phyloP scores from a whole-genome alignment of 2,797 vertebrate species.

The Dipus sagitta region DNA sequence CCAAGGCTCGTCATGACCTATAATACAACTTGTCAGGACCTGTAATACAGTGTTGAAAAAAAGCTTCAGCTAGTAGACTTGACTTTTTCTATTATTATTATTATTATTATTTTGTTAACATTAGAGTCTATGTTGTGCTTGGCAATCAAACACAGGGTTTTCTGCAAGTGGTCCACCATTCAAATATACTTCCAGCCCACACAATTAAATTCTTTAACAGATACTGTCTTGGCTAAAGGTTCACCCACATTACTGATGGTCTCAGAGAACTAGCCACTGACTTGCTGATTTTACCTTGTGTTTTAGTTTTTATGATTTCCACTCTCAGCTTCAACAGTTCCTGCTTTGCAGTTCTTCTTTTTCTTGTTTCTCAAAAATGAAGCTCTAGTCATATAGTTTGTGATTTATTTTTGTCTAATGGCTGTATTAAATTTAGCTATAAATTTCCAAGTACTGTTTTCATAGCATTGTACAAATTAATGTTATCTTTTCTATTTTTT shows the following conservation, averaged over 20 bases:
- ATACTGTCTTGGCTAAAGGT: background rate
- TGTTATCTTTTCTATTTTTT: too few relatives aligned
- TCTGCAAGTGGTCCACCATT: background rate
- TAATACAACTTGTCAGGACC: too few relatives aligned
- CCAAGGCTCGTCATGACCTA: too few relatives aligned
- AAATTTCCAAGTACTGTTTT: background rate
- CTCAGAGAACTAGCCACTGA: background rate
- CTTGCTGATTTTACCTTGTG: slow-evolving; percentile 14
- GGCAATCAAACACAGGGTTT: background rate
- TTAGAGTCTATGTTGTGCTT: background rate
- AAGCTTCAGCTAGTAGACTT: too few relatives aligned
- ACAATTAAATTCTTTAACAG: slow-evolving; percentile 54
- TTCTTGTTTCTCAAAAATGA: slow-evolving; percentile 43
- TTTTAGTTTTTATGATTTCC: slow-evolving; percentile 25
- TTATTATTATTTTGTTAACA: background rate
- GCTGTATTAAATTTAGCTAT: background rate
- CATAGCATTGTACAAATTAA: background rate
- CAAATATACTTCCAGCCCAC: background rate
- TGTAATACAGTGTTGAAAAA: too few relatives aligned
- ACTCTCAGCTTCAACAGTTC: slow-evolving; percentile 29
- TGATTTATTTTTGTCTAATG: background rate
- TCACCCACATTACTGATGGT: slow-evolving; percentile 21
- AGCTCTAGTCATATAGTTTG: slow-evolving; percentile 14
- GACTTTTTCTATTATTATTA: too few relatives aligned
- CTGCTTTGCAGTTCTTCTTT: slow-evolving; percentile 24